Conservation (phyloP, 2,888 invertebrate genomes). For the Perdita meconis region DNA sequence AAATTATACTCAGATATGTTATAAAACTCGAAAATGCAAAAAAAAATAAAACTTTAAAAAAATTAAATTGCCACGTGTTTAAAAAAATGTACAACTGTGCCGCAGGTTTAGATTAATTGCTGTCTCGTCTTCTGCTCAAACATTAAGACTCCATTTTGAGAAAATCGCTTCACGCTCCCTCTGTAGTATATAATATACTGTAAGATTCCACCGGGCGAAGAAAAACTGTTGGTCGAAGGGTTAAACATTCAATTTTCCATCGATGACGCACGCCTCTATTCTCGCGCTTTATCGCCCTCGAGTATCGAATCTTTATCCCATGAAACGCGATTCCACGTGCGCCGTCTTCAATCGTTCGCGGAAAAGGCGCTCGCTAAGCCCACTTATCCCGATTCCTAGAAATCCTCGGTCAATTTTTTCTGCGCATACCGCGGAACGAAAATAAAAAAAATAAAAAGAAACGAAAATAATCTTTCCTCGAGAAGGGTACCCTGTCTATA, state of each 20-base stretch:
- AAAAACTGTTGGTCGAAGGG: constrained; percentile 2
- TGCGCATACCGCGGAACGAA: too few relatives aligned
- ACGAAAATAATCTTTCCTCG: constrained; percentile 4
- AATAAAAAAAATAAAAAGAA: not conserved
- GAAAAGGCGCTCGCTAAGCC: not conserved
- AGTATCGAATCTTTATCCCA: constrained; percentile 27
- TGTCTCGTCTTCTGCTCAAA: too few relatives aligned
- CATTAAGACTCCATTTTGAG: too few relatives aligned
- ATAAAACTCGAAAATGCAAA: too few relatives aligned
- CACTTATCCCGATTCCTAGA: constrained; percentile 1
- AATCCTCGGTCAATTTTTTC: not conserved
- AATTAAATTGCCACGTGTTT: too few relatives aligned
- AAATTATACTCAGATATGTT: too few relatives aligned
- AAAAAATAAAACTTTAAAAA: too few relatives aligned
- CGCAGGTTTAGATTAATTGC: too few relatives aligned
- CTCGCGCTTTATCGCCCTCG: constrained; percentile 20
- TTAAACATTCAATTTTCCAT: constrained; percentile 12
- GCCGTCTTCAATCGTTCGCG: not conserved
- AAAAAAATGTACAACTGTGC: too few relatives aligned
- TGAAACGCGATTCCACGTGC: not conserved
- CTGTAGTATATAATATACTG: too few relatives aligned
- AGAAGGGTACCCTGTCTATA: constrained; percentile 51
- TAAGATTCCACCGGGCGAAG: too few relatives aligned
- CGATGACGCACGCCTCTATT: constrained; percentile 20
- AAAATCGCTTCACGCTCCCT: too few relatives aligned